Percentiles rank a stretch among this genome's conserved stretches.
Conservation (phyloP, 2,797 vertebrate species). For the Megalops cyprinoides region DNA sequence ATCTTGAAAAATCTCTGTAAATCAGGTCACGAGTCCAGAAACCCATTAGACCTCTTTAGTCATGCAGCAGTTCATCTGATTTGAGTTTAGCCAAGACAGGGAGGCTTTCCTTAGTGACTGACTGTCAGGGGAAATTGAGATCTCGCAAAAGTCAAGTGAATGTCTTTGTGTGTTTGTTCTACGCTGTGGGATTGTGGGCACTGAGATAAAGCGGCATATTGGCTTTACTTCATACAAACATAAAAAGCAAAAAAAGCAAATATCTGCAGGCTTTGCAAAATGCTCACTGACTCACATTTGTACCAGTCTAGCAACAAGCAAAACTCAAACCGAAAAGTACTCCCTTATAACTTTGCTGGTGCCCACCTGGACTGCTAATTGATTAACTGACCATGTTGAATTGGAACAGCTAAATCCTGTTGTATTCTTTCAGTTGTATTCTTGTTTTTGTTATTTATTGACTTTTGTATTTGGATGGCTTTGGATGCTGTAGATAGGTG, state of each 20-base stretch:
- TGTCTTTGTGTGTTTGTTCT: slow-evolving; percentile 5
- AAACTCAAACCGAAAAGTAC: not conserved
- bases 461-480: not conserved
- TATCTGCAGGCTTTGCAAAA: not conserved
- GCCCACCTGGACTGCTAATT: slow-evolving; percentile 1
- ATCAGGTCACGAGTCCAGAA: not conserved
- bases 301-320: not conserved
- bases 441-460: not conserved
- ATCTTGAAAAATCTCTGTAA: not conserved
- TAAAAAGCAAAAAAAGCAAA: not conserved
- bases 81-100: not conserved
- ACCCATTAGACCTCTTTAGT: not conserved
- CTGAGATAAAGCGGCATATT: not conserved
- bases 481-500: not conserved
- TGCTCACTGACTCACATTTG: not conserved
- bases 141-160: not conserved
- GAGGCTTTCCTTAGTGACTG: not conserved
- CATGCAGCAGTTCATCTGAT: not conserved
- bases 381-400: not conserved
- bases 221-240: slow-evolving; percentile 4
- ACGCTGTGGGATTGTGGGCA: not conserved
- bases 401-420: not conserved
- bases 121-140: not conserved
- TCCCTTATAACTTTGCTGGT: not conserved
- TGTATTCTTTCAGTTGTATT: not conserved